Evolutionary conservation across 2,113 vertebrate genomes (phyloP).

Genomic region (Vireo altiloquus): DNA sequence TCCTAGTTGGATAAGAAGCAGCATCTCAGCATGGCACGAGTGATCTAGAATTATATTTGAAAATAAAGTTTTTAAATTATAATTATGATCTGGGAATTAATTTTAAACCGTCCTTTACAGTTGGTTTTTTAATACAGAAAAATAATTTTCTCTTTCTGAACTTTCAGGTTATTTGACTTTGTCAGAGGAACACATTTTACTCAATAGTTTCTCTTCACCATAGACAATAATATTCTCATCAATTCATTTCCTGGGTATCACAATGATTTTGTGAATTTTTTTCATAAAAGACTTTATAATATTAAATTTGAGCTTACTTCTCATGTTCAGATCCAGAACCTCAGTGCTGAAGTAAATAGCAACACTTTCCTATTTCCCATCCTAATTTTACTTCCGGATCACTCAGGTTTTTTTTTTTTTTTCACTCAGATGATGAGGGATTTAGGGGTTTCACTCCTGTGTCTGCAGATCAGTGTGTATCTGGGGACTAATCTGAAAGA

Average conservation of each 20-base stretch:
- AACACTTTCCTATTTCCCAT: neutral
- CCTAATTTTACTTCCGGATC: neutral
- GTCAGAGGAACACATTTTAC: neutral
- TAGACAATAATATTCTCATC: neutral
- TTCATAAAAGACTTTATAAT: neutral
- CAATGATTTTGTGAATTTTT: neutral
- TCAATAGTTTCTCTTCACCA: neutral
- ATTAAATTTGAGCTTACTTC: neutral
- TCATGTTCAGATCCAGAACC: neutral
- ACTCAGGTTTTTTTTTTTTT: too few relatives aligned
- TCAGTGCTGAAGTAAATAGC: neutral
- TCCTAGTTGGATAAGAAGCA: neutral
- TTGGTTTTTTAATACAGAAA: neutral
- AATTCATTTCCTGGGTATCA: neutral
- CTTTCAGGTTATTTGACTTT: neutral
- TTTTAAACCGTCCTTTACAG: neutral
- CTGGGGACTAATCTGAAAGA: neutral
- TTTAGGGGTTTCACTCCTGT: neutral
- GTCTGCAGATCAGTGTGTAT: neutral
- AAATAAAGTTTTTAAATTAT: neutral
- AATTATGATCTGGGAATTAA: neutral
- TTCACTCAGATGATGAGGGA: fast-evolving
- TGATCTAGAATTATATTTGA: neutral
- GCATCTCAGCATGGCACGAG: neutral
- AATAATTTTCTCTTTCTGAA: neutral